Base-by-base conservation (phyloP, 2,888 invertebrate genomes). In the Caenorhabditis sp. region DNA sequence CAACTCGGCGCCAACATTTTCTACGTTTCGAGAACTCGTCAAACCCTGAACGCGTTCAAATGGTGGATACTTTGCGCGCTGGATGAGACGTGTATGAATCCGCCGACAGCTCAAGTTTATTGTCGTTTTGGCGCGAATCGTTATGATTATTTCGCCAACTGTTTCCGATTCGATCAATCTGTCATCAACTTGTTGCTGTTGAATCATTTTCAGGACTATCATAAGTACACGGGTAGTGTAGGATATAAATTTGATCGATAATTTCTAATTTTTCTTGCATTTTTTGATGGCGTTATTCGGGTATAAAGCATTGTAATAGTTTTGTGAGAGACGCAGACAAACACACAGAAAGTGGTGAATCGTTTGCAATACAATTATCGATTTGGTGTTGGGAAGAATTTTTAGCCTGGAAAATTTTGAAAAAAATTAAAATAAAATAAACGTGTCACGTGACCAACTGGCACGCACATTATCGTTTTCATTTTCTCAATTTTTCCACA, bases 31-130 rank as follows among this genome's bases (percentile, higher is more conserved):
- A 26, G 63, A 23, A 69, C 68, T n/a, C 49, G 58, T 21, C 59
- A 55, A 23, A 26, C 63, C 1, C 37, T 63, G 1, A 49, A 63
- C 24, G 3, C 55, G 19, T 59, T 68, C 36, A 68, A 68, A 49
- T 68, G 66, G 66, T 62, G 62, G 67, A 26, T 67, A 12, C 54
- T 67, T 24, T 67, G 67, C 26, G 62, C 67, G 6, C 62, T 67
- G 1, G 67, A 67, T 27, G 4, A 58, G 14, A 58, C 17, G 10
- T 67, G 67, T 37, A 67, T 67, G 67, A 43, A 26, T 43, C 67
- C 67, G 6, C 58, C 58, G 0, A 62, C 58, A 0, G 62, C 67
- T 37, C 58, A 62, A 58, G 58, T 67, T 1, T 31, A 12, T 53
- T 67, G 67, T 19, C 4, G 5, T 1, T 67, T 67, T 17, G 26